phyloP scores from a whole-genome alignment of 2,888 invertebrate genomes.

The Tenthredo amoena region DNA sequence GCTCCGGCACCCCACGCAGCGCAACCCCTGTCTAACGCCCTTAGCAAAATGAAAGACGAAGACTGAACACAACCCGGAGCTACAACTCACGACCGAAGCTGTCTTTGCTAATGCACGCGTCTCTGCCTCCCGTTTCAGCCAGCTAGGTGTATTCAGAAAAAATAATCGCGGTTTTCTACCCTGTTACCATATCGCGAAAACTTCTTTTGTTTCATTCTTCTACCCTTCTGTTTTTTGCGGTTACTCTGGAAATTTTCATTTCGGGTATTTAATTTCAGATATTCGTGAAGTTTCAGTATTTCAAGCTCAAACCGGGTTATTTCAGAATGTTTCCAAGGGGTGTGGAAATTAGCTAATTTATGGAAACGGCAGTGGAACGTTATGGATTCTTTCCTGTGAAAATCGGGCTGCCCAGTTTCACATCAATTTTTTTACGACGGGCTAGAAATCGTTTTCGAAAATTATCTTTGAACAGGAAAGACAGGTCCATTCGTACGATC shows the following conservation, averaged over 20 bases:
- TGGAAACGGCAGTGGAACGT: background rate
- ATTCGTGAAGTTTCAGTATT: background rate
- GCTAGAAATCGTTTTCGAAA: too few relatives aligned
- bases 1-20: background rate
- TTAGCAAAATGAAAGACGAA: slow-evolving; percentile 48
- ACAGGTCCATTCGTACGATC: too few relatives aligned
- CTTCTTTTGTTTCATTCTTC: background rate
- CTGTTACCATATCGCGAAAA: background rate
- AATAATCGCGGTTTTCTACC: background rate
- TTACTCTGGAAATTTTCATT: background rate
- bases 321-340: background rate
- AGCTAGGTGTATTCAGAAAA: background rate
- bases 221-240: background rate
- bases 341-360: background rate
- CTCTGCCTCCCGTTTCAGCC: background rate
- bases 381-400: background rate
- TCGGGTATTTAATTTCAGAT: background rate
- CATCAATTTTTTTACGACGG: too few relatives aligned
- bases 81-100: slow-evolving; percentile 35
- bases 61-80: slow-evolving; percentile 31
- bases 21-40: background rate
- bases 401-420: background rate
- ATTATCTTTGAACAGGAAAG: too few relatives aligned
- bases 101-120: slow-evolving; percentile 45
- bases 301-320: background rate